phyloP scores from a whole-genome alignment of 2,888 invertebrate genomes.

The Antheraea yamamai region DNA sequence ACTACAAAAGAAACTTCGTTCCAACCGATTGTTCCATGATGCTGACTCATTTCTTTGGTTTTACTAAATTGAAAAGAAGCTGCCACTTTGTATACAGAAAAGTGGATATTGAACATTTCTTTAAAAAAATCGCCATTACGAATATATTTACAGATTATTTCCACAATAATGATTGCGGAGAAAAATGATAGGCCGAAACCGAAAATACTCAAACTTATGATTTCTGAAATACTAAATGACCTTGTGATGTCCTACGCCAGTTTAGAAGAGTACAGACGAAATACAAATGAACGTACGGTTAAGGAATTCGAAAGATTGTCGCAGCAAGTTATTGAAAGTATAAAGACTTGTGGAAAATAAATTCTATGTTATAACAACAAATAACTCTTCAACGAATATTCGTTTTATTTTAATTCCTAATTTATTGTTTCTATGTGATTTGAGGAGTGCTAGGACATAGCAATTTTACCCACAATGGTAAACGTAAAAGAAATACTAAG shows the following conservation, averaged over 20 bases:
- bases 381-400: neutral
- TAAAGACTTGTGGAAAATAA: conserved; percentile 48
- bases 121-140: neutral
- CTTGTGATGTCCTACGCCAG: conserved; percentile 50
- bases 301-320: conserved; percentile 49
- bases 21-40: too few relatives aligned
- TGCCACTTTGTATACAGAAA: too few relatives aligned
- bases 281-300: conserved; percentile 36
- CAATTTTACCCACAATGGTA: too few relatives aligned
- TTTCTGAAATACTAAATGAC: conserved; percentile 44
- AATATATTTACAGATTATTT: conserved; percentile 42
- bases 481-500: too few relatives aligned
- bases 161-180: conserved; percentile 43
- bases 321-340: conserved; percentile 41
- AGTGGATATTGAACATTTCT: too few relatives aligned
- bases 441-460: too few relatives aligned
- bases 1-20: too few relatives aligned
- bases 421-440: neutral
- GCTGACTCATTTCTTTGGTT: too few relatives aligned
- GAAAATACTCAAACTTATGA: conserved; percentile 35
- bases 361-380: neutral
- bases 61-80: too few relatives aligned
- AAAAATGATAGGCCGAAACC: conserved; percentile 42
- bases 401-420: neutral
- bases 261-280: conserved; percentile 40